Base-by-base conservation (phyloP, 2,888 invertebrate genomes). In the Andrena chrysosceles region DNA sequence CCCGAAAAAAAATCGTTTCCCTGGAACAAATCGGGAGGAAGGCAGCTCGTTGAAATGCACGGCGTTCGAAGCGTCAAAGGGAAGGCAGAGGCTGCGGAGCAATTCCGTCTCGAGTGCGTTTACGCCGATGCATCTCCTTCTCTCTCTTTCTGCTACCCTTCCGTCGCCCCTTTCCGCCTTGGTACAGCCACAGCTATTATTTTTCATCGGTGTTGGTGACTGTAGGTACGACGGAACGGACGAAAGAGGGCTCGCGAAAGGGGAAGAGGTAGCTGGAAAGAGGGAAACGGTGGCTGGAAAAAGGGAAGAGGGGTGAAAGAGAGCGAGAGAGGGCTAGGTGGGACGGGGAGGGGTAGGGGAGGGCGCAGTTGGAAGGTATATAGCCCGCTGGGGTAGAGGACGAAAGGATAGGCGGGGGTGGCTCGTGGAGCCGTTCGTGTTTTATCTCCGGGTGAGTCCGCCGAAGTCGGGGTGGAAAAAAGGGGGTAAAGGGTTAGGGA, bases 391-490 rank as follows among this genome's bases (percentile, higher is more conserved):
- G 56, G 35, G 54, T 16, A 63, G 52, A 63, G 69, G 72, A 66
- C 73, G 77, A 80, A 76, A 69, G 72, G 81, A 71, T 71, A 74
- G 72, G 76, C 69, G 80, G 89, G 86, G 85, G 85, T 81, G 75
- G 87, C 69, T 81, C 78, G 85, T 78, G 81, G 88, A 87, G 86
- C 83, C 80, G 86, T 90, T 88, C 91, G 91, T 91, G 91, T 90
- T 91, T 91, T 91, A 91, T 91, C 91, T 90, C 83, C 86, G 86
- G 85, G 87, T 82, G 86, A 87, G 87, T 81, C 86, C 84, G 89
- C 86, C 87, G 84, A 83, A 85, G 88, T 87, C 88, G 89, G 85
- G 87, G 84, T 79, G 79, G 86, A 88, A 89, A 86, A 88, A 83
- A 84, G 83, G 87, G 87, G 83, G 84, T 83, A 84, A 89, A 89